These are phyloP conservation scores for Drosophila anomelani DNA, from an alignment of 2,888 invertebrate genomes.

Conservation along the genomic window DNA sequence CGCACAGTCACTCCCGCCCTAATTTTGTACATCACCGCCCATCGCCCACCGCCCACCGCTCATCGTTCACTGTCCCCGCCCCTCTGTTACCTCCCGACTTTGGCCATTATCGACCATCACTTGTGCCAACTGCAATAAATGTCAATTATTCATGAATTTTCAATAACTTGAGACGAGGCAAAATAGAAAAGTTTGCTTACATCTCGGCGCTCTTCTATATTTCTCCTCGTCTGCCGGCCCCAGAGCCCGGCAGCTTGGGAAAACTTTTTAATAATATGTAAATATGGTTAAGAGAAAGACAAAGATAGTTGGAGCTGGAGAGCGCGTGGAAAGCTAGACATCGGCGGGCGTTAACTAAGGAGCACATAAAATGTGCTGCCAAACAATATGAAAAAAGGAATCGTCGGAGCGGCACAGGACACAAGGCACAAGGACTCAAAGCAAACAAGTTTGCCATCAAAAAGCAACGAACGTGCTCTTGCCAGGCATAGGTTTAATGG, in stretches of 20 bases:
- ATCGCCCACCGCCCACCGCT: not conserved
- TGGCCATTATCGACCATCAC: slow-evolving; percentile 73
- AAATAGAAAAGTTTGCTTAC: slow-evolving; percentile 70
- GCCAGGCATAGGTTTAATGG: slow-evolving; percentile 67
- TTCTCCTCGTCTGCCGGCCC: slow-evolving; percentile 8
- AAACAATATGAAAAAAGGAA: slow-evolving; percentile 72
- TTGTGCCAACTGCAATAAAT: slow-evolving; percentile 79
- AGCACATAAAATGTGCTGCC: slow-evolving; percentile 73
- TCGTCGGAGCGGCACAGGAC: slow-evolving; percentile 54
- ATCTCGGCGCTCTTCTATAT: slow-evolving; percentile 11
- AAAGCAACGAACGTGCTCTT: slow-evolving; percentile 53
- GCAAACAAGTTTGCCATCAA: slow-evolving; percentile 45
- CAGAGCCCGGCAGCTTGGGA: slow-evolving; percentile 59
- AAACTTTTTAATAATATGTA: slow-evolving; percentile 78
- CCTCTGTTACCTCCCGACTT: slow-evolving; percentile 3
- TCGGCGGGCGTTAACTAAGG: slow-evolving; percentile 66
- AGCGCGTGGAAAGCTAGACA: slow-evolving; percentile 20
- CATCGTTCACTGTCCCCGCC: not conserved
- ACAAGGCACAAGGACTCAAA: slow-evolving; percentile 24
- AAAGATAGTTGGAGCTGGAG: slow-evolving; percentile 19
- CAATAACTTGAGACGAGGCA: slow-evolving; percentile 69
- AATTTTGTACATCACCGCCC: not conserved
- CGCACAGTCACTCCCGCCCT: slow-evolving; percentile 6
- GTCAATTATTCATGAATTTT: slow-evolving; percentile 79
- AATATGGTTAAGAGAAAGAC: slow-evolving; percentile 62